phyloP scores from a whole-genome alignment of 53 echinoderm and acorn worm species.

The Holothuria leucospilota region DNA sequence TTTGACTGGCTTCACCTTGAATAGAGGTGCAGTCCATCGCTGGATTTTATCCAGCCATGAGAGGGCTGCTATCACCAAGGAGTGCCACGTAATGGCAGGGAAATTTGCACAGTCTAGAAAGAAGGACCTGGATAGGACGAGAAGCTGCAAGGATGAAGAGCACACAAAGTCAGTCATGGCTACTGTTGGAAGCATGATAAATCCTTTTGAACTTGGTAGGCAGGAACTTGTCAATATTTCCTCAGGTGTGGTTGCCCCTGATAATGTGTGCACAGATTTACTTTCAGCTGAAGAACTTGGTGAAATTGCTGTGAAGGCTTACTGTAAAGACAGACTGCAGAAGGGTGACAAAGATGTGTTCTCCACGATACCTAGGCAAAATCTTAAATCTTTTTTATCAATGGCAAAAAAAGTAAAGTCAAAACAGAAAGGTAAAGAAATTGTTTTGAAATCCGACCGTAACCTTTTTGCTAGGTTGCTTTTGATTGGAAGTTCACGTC shows the following conservation, averaged over 20 bases:
- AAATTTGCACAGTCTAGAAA: constrained; percentile 25
- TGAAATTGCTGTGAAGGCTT: constrained; percentile 25
- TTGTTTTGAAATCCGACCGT: constrained; percentile 34
- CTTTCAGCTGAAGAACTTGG: constrained; percentile 25
- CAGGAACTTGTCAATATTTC: constrained; percentile 34
- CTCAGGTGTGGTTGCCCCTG: constrained; percentile 46
- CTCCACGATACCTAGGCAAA: constrained; percentile 11
- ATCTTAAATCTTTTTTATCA: constrained; percentile 36
- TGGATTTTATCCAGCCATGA: constrained; percentile 59
- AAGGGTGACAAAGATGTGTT: constrained; percentile 34
- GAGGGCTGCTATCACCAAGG: constrained; percentile 58
- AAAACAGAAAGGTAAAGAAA: constrained; percentile 44
- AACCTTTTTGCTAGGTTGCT: constrained; percentile 53
- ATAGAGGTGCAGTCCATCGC: constrained; percentile 66
- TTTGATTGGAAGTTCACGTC: constrained; percentile 35
- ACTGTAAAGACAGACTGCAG: constrained; percentile 46
- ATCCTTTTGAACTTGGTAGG: constrained; percentile 53
- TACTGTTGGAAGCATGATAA: constrained; percentile 48
- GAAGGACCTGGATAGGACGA: constrained; percentile 46
- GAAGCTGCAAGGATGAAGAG: constrained; percentile 43
- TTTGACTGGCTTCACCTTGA: constrained; percentile 61
- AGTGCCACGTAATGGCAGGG: constrained; percentile 68
- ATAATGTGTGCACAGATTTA: constrained; percentile 27
- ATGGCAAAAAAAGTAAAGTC: constrained; percentile 28
- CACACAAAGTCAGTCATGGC: constrained; percentile 40